Percentiles rank a stretch among this genome's conserved stretches.
phyloP scores from a whole-genome alignment of 2,888 invertebrate species.

The Diarsia brunnea region DNA sequence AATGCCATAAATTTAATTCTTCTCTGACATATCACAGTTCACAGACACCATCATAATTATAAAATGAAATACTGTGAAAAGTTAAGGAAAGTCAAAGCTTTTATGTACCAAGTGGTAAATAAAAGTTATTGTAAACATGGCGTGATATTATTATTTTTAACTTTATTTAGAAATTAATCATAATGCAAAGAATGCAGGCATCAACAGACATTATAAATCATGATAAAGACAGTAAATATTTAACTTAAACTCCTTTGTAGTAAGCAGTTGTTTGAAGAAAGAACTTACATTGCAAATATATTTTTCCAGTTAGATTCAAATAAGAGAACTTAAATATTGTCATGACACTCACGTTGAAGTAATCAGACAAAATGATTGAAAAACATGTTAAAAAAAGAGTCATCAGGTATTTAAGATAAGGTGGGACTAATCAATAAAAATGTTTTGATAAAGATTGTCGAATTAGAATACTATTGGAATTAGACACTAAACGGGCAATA shows the following conservation, averaged over 20 bases:
- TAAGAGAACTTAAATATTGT: neutral
- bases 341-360: conserved; percentile 13
- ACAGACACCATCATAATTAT: neutral
- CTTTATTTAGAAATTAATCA: conserved; percentile 27
- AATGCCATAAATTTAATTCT: conserved; percentile 7
- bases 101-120: neutral
- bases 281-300: conserved; percentile 20
- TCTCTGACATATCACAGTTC: neutral
- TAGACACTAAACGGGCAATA: neutral
- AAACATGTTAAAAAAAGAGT: conserved; percentile 19
- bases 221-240: conserved; percentile 18
- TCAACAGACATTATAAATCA: conserved; percentile 3
- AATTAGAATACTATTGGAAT: conserved; percentile 7
- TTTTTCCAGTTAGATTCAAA: conserved; percentile 14
- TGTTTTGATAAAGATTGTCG: neutral
- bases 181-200: conserved; percentile 3
- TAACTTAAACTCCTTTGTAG: conserved; percentile 13
- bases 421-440: conserved; percentile 34
- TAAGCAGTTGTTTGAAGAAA: conserved; percentile 19
- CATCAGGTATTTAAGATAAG: conserved; percentile 26
- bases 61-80: neutral
- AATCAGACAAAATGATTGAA: conserved; percentile 19
- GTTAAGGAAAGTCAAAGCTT: neutral
- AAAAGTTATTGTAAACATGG: neutral
- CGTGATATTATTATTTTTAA: neutral